Base-by-base conservation (phyloP, 53 echinoderm and acorn worm species). In the Apostichopus leukothele region DNA sequence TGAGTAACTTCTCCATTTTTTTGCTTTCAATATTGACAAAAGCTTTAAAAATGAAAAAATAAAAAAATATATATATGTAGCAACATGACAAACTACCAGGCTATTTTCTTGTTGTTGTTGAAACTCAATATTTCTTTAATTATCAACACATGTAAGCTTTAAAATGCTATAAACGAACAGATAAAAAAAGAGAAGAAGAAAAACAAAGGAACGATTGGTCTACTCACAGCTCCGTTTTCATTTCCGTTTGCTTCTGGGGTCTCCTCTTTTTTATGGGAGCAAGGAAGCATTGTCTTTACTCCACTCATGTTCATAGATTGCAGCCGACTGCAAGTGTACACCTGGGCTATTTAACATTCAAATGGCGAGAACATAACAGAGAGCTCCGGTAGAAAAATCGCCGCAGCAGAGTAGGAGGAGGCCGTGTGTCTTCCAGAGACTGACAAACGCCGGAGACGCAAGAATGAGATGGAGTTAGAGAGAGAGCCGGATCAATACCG, bases 191-290 rank as follows among this genome's bases (percentile, higher is more conserved):
- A 25, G 25, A 39, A 39, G 39, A 39, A 39, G 39, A 0, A 39
- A 39, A 39, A 39, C 39, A 39, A 39, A 39, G 39, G 39, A 39
- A 39, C 39, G 39, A 3, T 39, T 39, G 39, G 3, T 39, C 39
- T 81, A 81, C 81, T 81, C 55, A 81, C 81, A 19, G 11, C 54
- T 81, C 81, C 81, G 12, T 81, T 81, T 81, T 81, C 81, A 54
- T 81, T 81, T n/a, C 81, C 55, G 5, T 81, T 81, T 5, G 54
- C 54, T 81, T 54, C 81, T 6, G 81, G 20, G 9, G 81, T 19
- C 53, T 81, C 81, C 59, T 81, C 81, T 59, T 81, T 81, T 59
- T 81, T 81, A 23, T 81, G 81, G 59, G 54, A 54, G 23, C 81
- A 81, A 53, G 81, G 81, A 59, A 81, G 81, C 55, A 81, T 81